Base-by-base conservation (phyloP, 2,797 vertebrate species). In the Pagetopsis macropterus region DNA sequence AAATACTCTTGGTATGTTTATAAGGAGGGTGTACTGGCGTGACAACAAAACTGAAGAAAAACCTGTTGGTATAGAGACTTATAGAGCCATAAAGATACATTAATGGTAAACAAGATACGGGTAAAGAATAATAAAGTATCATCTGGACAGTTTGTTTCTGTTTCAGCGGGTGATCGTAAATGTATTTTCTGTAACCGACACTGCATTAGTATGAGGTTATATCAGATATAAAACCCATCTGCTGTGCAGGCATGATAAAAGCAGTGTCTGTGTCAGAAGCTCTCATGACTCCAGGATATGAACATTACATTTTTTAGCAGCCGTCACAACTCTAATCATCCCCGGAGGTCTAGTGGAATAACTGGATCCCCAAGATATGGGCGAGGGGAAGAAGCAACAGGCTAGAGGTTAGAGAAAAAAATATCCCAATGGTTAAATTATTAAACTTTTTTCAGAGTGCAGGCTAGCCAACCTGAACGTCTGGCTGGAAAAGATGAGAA, bases 271-370 rank as follows among this genome's bases (percentile, higher is more conserved):
- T 50, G 62, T 74, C 41, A 49, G 50, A 60, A 67, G 68, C 64
- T 59, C 73, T 54, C 27, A 64, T 67, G 51, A 73, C 70, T 82
- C 83, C 79, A 60, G 61, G 75, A 70, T 68, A 75, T 45, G 33
- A 37, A 37, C 33, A 37, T 37, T 37, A 37, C 33, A 37, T 37
- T 37, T 9, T 37, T 37, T 9, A 37, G 71, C 65, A 72, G 78
- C 58, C 19, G 13, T 70, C 70, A 60, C 45, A 51, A 3, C 57
- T 65, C 67, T 49, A 63, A 52, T 16, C 33, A 11, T 40, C 63
- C 63, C 63, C 12, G 1, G 58, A 65, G 56, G 68, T 70, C 66
- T 40, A 21, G 61, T 50, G 60, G 72, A 77, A 71, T 69, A 43
- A 76, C 59, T 64, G 60, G 62, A 76, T 41, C 62, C 62, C 65